Percentiles rank a stretch among this genome's conserved stretches.
Conservation (phyloP, 2,797 vertebrate species). For the Gypaetus barbatus region DNA sequence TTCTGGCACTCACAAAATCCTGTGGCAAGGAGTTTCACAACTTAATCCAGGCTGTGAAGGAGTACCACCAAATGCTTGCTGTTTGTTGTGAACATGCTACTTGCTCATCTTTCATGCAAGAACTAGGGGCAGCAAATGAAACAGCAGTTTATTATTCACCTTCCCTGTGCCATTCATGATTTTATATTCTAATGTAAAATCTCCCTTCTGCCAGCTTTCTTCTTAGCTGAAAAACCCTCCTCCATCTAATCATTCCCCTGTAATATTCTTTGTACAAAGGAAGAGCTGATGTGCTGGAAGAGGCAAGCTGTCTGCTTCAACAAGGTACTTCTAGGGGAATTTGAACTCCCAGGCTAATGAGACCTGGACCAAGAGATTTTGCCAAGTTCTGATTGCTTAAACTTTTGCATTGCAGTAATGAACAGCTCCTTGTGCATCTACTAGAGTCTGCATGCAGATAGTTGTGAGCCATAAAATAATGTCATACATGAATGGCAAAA, state of each 20-base stretch:
- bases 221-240: background rate
- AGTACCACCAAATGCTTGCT: background rate
- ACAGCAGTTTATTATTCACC: background rate
- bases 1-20: background rate
- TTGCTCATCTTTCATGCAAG: background rate
- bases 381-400: conserved; percentile 41
- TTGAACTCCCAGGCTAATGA: conserved; percentile 27
- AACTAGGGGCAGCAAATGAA: background rate
- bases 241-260: background rate
- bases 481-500: background rate
- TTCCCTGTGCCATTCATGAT: background rate
- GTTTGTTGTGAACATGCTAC: background rate
- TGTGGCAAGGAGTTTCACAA: background rate
- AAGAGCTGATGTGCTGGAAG: background rate
- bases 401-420: background rate
- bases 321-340: background rate
- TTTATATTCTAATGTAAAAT: background rate
- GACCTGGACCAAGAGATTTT: conserved; percentile 27
- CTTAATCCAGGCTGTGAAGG: background rate
- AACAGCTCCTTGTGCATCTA: background rate
- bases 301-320: conserved; percentile 8
- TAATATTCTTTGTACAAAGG: background rate
- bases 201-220: background rate
- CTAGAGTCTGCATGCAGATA: background rate
- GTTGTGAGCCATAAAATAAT: background rate